Conservation (phyloP, 2,797 vertebrate species). For the Perodicticus potto region DNA sequence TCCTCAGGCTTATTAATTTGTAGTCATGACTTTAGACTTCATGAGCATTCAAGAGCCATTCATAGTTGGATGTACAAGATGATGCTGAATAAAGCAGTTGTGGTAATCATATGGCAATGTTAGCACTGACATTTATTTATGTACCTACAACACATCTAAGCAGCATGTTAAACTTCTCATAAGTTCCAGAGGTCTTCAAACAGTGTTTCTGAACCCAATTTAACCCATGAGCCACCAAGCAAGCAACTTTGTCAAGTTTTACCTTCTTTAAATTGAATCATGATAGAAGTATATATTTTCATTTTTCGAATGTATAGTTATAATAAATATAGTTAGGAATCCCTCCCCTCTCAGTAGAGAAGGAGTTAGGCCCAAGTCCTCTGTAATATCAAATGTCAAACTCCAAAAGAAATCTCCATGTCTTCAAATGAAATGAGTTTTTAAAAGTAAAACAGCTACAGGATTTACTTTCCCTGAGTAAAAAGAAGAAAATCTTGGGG, state of each 20-base stretch:
- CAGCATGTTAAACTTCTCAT: not conserved
- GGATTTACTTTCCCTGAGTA: conserved; percentile 9
- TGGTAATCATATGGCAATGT: not conserved
- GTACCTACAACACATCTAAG: not conserved
- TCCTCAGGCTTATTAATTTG: conserved; percentile 21
- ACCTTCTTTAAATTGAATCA: conserved; percentile 40
- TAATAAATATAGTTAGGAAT: conserved; percentile 25
- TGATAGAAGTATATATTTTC: conserved; percentile 56
- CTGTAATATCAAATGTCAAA: conserved; percentile 20
- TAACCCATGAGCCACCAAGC: not conserved
- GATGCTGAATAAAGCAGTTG: not conserved
- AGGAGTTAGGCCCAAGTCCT: not conserved
- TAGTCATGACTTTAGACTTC: not conserved
- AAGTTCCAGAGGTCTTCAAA: not conserved
- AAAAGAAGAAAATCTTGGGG: not conserved
- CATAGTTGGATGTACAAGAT: not conserved
- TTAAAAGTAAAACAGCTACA: conserved; percentile 23
- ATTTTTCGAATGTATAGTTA: conserved; percentile 41
- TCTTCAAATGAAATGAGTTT: conserved; percentile 50
- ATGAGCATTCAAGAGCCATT: not conserved
- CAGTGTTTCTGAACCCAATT: not conserved
- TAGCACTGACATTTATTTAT: not conserved
- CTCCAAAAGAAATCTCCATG: conserved; percentile 17
- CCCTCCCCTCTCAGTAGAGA: conserved; percentile 1
- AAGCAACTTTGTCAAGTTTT: conserved; percentile 53